Evolutionary conservation across 2,797 vertebrate species (phyloP), one percentile per base, ranked within the genome.

Genomic region (Neopelma chrysocephalum): DNA sequence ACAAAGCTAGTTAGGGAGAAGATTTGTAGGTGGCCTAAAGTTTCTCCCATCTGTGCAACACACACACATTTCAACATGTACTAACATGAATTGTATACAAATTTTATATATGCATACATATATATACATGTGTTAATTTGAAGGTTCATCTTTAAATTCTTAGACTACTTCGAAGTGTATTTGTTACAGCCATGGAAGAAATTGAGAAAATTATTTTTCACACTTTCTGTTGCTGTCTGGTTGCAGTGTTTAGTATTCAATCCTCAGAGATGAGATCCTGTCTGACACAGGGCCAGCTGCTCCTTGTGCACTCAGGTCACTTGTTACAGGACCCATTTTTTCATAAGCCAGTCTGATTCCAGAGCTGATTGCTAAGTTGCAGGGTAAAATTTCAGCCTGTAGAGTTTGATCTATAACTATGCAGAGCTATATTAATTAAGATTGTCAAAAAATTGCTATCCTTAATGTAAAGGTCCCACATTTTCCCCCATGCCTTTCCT

Each of bases 271-370:
- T 75, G 6, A 40, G 17, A 29, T 68, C 15, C 27, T 78, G 60
- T 64, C 32, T 40, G 25, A 42, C 29, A 43, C 10, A 50, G 20
- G 29, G 8, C 36, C 57, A 79, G 11, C 21, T 85, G 51, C 47
- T 34, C 36, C 32, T 4, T 8, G 4, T 57, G 26, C 0, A 0
- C 23, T 76, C 1, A 1, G 17, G 22, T 36, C 8, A 27, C 25
- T 54, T 77, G 11, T 47, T 62, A 66, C 13, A 42, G 47, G 66
- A 68, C 15, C 26, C 11, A n/a, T 20, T 42, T 84, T 84, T 89
- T 87, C 58, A 76, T 11, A 78, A 71, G 11, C 19, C 8, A 17
- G 20, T 13, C n/a, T 78, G 19, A 60, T 68, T 86, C 38, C 57
- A 82, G 19, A 68, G 15, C 13, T 42, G 27, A 42, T 38, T 78